Evolutionary conservation across 23 tunicate species (phyloP), one percentile per base, ranked within the genome.

Genomic region (Halocynthia roretzi): DNA sequence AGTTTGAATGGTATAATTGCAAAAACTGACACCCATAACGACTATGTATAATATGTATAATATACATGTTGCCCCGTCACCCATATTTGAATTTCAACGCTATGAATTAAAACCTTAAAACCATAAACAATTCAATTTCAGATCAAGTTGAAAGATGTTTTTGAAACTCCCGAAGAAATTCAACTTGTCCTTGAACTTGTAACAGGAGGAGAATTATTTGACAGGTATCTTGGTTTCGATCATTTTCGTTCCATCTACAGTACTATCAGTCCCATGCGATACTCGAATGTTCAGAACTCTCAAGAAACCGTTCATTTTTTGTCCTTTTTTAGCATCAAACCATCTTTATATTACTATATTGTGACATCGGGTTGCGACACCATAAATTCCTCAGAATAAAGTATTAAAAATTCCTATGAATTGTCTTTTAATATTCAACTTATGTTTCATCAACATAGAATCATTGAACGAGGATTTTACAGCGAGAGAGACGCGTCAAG

Each of bases 161-260:
- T 63, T 82, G 98, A 92, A 67, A 78, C 89, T 61, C 71, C 71
- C 0, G 57, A 67, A 7, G 56, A 82, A n/a, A 64, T 92, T 65
- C 71, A 85, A 53, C 77, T 92, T 70, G 87, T 92, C 52, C 80
- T 92, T 49, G 98, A 92, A 61, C 70, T 58, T 60, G 98, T 86
- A 7, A 86, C 79, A 65, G 98, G 98, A 9, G 98, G 98, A 60
- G 93, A 92, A 67, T 70, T 92, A 6, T 92, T 92, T 78, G 98
- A 92, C 85, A 92, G 87, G 98, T 92, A 71, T 0, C 44, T 31
- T 31, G 44, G 44, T 4, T n/a, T 19, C 50, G 2, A 58, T 11
- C 14, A 21, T 52, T 6, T 68, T 69, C 11, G 20, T 55, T 57
- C 12, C 11, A 57, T 57, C 62, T 57, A 57, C 62, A 57, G 11